Evolutionary conservation across 2,113 vertebrate genomes (phyloP), one percentile per base, ranked within the genome.

Genomic region (Toxostoma redivivum): DNA sequence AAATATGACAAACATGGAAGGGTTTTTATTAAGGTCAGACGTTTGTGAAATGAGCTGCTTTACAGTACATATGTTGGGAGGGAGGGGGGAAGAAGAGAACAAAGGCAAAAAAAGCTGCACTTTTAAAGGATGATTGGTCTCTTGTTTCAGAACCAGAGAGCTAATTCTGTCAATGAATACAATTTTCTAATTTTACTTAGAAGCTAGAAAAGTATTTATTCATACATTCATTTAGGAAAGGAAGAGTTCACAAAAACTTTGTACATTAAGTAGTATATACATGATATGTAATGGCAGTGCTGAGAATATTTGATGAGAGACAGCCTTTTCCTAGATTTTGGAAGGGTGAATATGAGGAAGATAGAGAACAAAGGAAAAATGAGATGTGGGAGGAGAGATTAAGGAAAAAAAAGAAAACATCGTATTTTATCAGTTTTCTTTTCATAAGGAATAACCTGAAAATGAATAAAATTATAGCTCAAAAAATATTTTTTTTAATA

Each of bases 281-380:
- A 4, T 20, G 23, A 5, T 71, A 25, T 7, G 15, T 57, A 58
- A 53, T 23, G 76, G 30, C 28, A 71, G 77, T 48, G 48, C 50
- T 83, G 54, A 61, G 61, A 81, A 33, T 81, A 78, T 82, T 74
- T 82, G 40, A 76, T 31, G 47, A 45, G 50, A 81, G n/a, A 45
- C 22, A 53, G 48, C 27, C 7, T 94, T 85, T 76, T 76, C 28
- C 28, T 77, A 60, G 70, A 24, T 66, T 74, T 69, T 84, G 42
- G 23, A 88, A 72, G 37, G 38, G 56, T 80, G 45, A 78, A 56
- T 62, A 71, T 37, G 71, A 80, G 56, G 66, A 82, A 86, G 21
- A 81, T 23, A 78, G 78, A 89, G 91, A 96, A 97, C 88, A 97
- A 96, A 94, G 83, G 72, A 72, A 95, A 92, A 83, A 86, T 0